Base-by-base conservation (phyloP, 2,888 invertebrate genomes). In the Eupithecia abbreviata region DNA sequence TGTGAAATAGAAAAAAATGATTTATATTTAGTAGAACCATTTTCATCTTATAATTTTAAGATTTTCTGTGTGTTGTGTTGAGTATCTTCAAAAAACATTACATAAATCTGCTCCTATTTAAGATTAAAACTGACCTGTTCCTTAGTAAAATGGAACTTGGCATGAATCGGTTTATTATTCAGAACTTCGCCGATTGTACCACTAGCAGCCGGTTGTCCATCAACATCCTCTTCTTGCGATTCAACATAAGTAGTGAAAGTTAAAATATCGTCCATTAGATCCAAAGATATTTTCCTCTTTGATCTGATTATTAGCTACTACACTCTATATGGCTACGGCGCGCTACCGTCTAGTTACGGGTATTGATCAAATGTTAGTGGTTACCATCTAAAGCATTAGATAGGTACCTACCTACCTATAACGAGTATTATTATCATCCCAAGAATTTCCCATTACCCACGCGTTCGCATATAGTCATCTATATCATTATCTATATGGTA, bases 81-180 rank as follows among this genome's bases (percentile, higher is more conserved):
- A 30, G 30, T 30, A 30, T 0, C 30, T 30, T 30, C 30, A 30
- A 30, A 30, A 30, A 30, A 30, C 30, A 30, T 30, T 2, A 15
- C 4, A 3, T 4, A 65, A 41, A 13, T 41, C 41, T 0, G 6
- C 66, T 41, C 5, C 15, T 6, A 42, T 42, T 42, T 15, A 15
- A 42, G 10, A 13, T 41, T 10, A 67, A 51, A 5, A 71, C 71
- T 62, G 79, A 90, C 93, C 92, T 94, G 93, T n/a, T 85, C 84
- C 18, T 86, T 83, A 43, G 90, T 92, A 49, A 93, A 87, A 45
- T 84, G 70, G 43, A 93, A 87, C 83, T 86, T 91, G 2, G 93
- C 89, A 55, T 86, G 73, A 69, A 91, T 78, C 74, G 89, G 84
- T 69, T 87, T 88, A 15, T 83, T 75, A 2, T 81, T 78, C 0